These are phyloP conservation scores for Cantharis rustica DNA, from an alignment of 2,888 invertebrate species.

Conservation along the genomic window DNA sequence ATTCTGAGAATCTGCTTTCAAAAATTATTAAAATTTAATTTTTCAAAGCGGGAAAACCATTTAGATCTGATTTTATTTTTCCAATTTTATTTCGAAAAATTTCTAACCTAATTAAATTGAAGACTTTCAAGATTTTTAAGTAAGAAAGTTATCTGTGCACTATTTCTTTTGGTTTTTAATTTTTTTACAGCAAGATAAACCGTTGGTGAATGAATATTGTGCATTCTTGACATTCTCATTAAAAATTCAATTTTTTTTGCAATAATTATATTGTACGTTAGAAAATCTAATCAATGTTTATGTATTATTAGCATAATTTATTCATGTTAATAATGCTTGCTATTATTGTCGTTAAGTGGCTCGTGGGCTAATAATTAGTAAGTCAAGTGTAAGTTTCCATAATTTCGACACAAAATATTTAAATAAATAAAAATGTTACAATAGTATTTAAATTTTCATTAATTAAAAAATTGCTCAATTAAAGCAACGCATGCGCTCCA, in stretches of 20 bases:
- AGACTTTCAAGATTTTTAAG: too few relatives aligned
- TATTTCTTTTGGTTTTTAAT: too few relatives aligned
- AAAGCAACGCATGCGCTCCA: constrained; percentile 22
- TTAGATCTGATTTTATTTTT: too few relatives aligned
- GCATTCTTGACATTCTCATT: background rate
- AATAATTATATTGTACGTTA: background rate
- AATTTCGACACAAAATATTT: background rate
- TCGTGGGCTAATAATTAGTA: background rate
- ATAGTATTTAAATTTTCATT: background rate
- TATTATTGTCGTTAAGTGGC: background rate
- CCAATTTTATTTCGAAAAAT: too few relatives aligned
- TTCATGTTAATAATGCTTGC: too few relatives aligned
- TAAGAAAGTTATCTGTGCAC: too few relatives aligned
- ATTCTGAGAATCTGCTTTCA: too few relatives aligned
- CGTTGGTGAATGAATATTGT: background rate
- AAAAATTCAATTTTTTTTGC: background rate
- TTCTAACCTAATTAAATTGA: too few relatives aligned
- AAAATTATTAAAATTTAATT: too few relatives aligned
- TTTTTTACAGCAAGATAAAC: too few relatives aligned
- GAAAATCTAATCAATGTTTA: background rate
- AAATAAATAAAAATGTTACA: background rate
- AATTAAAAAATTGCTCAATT: constrained; percentile 2
- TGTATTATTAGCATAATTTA: background rate
- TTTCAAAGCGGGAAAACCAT: too few relatives aligned
- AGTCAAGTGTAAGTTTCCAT: background rate